phyloP scores from a whole-genome alignment of 1,140 invertebrate species.

The Steinernema khuongi region DNA sequence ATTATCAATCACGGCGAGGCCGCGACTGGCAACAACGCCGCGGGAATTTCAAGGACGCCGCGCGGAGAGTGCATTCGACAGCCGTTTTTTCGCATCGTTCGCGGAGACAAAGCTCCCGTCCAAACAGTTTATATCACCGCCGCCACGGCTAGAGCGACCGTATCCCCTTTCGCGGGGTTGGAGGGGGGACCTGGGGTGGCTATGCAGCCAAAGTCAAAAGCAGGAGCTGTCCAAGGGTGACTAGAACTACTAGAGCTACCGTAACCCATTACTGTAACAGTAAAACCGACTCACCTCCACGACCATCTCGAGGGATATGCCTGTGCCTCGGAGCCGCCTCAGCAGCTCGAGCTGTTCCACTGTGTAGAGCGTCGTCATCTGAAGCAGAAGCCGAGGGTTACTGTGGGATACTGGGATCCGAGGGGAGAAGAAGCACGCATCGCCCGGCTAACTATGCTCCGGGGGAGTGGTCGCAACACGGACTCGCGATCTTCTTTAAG shows the following conservation, averaged over 20 bases:
- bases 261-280: neutral
- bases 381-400: neutral
- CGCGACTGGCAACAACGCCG: constrained; percentile 14
- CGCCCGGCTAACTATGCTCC: neutral
- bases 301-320: constrained; percentile 38
- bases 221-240: too few relatives aligned
- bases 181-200: neutral
- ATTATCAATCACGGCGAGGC: constrained; percentile 11
- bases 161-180: constrained; percentile 25
- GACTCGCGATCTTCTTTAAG: neutral
- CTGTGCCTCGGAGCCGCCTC: constrained; percentile 35
- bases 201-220: too few relatives aligned
- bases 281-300: constrained; percentile 33
- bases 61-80: constrained; percentile 11
- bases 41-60: constrained; percentile 9
- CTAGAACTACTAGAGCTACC: too few relatives aligned
- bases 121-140: constrained; percentile 5
- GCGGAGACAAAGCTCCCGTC: neutral
- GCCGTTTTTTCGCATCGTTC: neutral
- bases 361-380: constrained; percentile 36
- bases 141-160: neutral
- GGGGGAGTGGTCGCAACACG: neutral
- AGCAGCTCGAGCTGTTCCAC: constrained; percentile 48
- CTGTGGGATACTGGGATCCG: neutral
- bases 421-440: neutral